Evolutionary conservation across 2,113 vertebrate genomes (phyloP).

Genomic region (Siphamia tubifer): DNA sequence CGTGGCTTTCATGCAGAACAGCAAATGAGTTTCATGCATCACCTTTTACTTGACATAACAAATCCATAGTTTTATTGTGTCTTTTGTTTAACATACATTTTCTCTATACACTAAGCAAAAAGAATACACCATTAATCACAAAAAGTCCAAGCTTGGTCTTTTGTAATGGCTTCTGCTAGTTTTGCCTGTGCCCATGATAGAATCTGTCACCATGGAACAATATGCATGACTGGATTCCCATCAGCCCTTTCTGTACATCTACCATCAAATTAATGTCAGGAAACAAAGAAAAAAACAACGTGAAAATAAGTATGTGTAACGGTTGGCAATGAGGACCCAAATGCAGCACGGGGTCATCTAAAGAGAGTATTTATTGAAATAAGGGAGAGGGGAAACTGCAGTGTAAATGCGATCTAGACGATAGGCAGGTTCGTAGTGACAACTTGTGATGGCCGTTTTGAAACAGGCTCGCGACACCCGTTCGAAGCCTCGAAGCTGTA

Average conservation of each 20-base stretch:
- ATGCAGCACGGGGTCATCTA: too few species aligned
- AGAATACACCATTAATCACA: conserved; percentile 55
- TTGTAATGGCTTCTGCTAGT: conserved; percentile 12
- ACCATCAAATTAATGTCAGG: background rate
- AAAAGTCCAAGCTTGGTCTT: conserved; percentile 8
- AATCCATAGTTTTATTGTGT: conserved; percentile 17
- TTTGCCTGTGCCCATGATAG: conserved; percentile 1
- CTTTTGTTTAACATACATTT: conserved; percentile 6
- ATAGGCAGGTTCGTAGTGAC: too few species aligned
- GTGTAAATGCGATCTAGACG: too few species aligned
- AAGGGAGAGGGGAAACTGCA: too few species aligned
- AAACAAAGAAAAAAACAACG: background rate
- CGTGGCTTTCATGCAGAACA: background rate
- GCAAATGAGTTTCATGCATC: background rate
- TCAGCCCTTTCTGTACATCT: conserved; percentile 8
- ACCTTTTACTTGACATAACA: background rate
- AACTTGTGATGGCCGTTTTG: too few species aligned
- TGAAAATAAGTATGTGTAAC: too few species aligned
- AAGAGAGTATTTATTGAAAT: too few species aligned
- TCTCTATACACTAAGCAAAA: conserved; percentile 2
- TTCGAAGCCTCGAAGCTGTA: too few species aligned
- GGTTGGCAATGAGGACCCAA: too few species aligned
- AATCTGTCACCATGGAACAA: conserved; percentile 29
- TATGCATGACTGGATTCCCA: conserved; percentile 29
- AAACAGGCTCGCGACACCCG: too few species aligned